These are phyloP conservation scores for Prosopocoilus inquinatus DNA, from an alignment of 2,888 invertebrate genomes.

Conservation along the genomic window DNA sequence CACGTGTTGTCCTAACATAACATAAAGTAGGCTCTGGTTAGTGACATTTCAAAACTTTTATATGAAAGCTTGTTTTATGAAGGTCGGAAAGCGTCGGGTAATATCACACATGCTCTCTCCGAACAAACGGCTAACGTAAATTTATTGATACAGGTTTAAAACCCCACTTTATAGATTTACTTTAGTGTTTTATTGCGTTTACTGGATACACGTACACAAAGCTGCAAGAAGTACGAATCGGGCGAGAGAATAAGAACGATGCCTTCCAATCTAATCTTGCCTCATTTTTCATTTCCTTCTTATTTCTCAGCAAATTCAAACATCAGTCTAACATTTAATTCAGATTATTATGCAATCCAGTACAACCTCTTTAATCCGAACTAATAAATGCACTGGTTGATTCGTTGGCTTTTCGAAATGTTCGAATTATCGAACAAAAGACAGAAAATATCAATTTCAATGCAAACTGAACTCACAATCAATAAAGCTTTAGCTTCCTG, in stretches of 20 bases:
- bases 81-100: conserved; percentile 25
- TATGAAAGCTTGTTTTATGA: conserved; percentile 36
- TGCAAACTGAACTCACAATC: too few species aligned
- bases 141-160: conserved; percentile 19
- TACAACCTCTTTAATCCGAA: too few species aligned
- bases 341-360: too few species aligned
- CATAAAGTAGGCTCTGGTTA: conserved; percentile 46
- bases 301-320: background rate
- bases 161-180: conserved; percentile 15
- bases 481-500: too few species aligned
- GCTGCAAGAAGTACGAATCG: background rate
- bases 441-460: too few species aligned
- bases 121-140: conserved; percentile 18
- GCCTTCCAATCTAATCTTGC: background rate
- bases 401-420: too few species aligned
- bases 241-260: background rate
- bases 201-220: too few species aligned
- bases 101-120: conserved; percentile 22
- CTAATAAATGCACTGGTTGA: too few species aligned
- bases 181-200: background rate
- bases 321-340: too few species aligned
- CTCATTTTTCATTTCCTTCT: background rate
- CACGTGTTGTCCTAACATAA: conserved; percentile 50
- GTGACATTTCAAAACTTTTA: conserved; percentile 45
- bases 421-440: too few species aligned